Percentiles rank a stretch among this genome's conserved stretches.
Evolutionary conservation across 2,888 invertebrate species (phyloP).

Genomic region (Alitta virens): DNA sequence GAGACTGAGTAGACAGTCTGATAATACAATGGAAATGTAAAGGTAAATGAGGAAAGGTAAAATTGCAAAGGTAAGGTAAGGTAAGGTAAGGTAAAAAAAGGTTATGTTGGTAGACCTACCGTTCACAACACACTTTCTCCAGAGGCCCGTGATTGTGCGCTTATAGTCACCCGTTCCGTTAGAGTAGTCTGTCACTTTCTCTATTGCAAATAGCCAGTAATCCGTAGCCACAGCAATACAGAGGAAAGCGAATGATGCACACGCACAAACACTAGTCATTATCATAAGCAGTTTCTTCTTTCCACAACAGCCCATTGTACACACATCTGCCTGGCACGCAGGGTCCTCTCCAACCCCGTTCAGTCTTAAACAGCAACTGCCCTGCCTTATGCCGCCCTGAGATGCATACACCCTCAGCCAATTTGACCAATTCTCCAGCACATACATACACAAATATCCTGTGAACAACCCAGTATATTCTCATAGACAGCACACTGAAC

Average conservation of each 20-base stretch:
- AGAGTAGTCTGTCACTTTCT: constrained; percentile 34
- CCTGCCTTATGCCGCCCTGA: constrained; percentile 2
- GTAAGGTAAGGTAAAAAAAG: neutral
- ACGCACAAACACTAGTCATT: constrained; percentile 54
- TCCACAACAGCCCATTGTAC: constrained; percentile 43
- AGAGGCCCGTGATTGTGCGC: constrained; percentile 45
- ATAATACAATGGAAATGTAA: no score
- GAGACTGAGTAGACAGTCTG: no score
- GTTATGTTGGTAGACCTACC: constrained; percentile 30
- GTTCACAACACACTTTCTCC: constrained; percentile 47
- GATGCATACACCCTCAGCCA: constrained; percentile 16
- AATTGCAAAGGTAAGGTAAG: no score
- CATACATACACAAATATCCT: constrained; percentile 17
- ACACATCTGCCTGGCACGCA: constrained; percentile 10
- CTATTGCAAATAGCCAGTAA: constrained; percentile 53
- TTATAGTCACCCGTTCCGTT: constrained; percentile 35
- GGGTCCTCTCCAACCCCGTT: neutral
- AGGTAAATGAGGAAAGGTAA: no score
- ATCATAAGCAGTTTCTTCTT: constrained; percentile 52
- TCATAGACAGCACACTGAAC: neutral
- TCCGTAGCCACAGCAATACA: constrained; percentile 56
- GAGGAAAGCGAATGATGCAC: constrained; percentile 54
- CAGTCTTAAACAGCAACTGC: neutral
- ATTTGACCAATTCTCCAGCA: constrained; percentile 18
- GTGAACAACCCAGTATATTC: neutral